phyloP scores from a whole-genome alignment of 2,888 invertebrate species.

The Caenorhabditis sp. region DNA sequence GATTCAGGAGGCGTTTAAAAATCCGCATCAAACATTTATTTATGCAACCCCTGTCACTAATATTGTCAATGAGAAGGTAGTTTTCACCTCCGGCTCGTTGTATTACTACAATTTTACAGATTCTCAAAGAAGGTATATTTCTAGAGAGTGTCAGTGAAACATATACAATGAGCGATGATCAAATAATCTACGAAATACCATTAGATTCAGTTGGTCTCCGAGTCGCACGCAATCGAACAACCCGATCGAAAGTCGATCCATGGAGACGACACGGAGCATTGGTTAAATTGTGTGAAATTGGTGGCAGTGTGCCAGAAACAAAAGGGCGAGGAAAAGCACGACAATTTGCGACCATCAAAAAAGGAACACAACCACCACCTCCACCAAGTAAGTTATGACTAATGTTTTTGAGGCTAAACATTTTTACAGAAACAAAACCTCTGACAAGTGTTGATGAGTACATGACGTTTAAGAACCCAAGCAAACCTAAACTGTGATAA shows the following conservation, averaged over 20 bases:
- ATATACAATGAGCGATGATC: not conserved
- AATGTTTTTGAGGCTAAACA: not conserved
- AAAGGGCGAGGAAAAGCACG: slow-evolving; percentile 4
- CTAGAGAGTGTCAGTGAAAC: not conserved
- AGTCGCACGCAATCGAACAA: slow-evolving; percentile 5
- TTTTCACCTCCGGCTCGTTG: too few species aligned
- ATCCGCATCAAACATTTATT: slow-evolving; percentile 3
- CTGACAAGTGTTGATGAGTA: slow-evolving; percentile 26
- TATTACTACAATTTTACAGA: not conserved
- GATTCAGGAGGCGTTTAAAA: slow-evolving; percentile 3
- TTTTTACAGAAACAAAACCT: slow-evolving; percentile 13
- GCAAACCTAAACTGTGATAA: not conserved
- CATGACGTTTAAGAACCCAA: slow-evolving; percentile 3
- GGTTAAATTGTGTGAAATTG: slow-evolving; percentile 32
- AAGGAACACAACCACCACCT: slow-evolving; percentile 23
- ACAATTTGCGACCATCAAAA: slow-evolving; percentile 5
- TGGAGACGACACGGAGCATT: slow-evolving; percentile 36
- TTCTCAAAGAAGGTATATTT: not conserved
- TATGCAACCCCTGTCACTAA: slow-evolving; percentile 4
- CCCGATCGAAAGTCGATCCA: slow-evolving; percentile 33
- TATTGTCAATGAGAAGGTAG: slow-evolving; percentile 5
- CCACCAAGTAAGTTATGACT: slow-evolving; percentile 15
- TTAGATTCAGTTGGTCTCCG: slow-evolving; percentile 16
- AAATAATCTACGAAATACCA: slow-evolving; percentile 23
- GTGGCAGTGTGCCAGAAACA: slow-evolving; percentile 22